Base-by-base conservation (phyloP, 2,113 vertebrate genomes). In the Cololabis saira region DNA sequence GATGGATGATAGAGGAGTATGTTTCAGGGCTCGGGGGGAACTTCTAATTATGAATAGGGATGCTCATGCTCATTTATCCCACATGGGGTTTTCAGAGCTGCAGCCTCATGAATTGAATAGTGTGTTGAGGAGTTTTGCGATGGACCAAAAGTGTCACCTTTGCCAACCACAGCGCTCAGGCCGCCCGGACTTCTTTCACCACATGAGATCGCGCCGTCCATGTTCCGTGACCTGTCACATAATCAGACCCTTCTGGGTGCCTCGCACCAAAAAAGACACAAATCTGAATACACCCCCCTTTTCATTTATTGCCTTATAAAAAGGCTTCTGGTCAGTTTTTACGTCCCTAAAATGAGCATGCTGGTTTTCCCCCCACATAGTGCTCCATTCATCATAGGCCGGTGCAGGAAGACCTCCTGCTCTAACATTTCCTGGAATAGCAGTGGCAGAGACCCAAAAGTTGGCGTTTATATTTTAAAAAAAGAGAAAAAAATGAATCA, bases 331-430 rank as follows among this genome's bases (percentile, higher is more conserved):
- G 83, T 89, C 74, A 84, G 79, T 71, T 93, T 91, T 93, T 94
- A 93, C 92, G 90, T 94, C 92, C 92, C 92, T 91, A 92, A 95
- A 96, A 94, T 79, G 90, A 92, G 92, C 91, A 86, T 82, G 90
- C 88, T 91, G 92, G 92, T 92, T 93, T 81, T 83, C 74, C 85
- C 80, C 77, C 94, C 93, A 95, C 95, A 98, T 95, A 99, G 95
- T 91, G 91, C 93, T 94, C 94, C 94, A 98, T 99, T 99, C 97
- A 98, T 96, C 94, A 95, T 91, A 83, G 67, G 18, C 84, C 89
- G 94, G 90, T 82, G 86, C 87, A 89, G 84, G 94, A 93, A 97
- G 96, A 94, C 93, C 94, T 85, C 83, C 92, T 94, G 93, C 78
- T 86, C 87, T 88, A 88, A 89, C 82, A 87, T 90, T 97, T 98